Conservation (phyloP, 2,113 vertebrate genomes). For the Pelusios castaneus region DNA sequence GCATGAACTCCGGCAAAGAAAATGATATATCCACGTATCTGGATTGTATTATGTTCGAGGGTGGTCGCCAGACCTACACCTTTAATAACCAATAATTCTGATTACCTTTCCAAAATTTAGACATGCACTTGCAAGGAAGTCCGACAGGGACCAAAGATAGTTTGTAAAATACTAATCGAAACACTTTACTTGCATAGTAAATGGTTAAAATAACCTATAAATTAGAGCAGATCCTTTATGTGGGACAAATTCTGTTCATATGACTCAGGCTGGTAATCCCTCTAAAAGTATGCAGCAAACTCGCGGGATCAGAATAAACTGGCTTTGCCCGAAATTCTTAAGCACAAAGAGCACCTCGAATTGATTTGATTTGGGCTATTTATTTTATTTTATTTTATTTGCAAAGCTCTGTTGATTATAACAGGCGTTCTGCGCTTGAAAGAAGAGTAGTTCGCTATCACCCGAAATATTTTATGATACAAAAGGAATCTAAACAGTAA, state of each 20-base stretch:
- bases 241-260: not conserved
- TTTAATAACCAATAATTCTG: not conserved
- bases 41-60: not conserved
- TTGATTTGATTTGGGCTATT: not conserved
- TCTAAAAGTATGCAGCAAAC: not conserved
- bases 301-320: constrained; percentile 18
- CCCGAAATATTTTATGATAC: constrained; percentile 48
- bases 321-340: not conserved
- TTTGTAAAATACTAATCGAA: not conserved
- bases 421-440: constrained; percentile 13
- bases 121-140: not conserved
- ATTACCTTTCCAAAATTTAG: not conserved
- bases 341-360: not conserved
- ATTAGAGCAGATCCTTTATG: not conserved
- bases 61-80: not conserved
- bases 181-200: not conserved
- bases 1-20: not conserved
- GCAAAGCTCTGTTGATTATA: not conserved
- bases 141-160: not conserved
- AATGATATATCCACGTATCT: not conserved
- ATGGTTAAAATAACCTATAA: not conserved
- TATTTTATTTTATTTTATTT: not conserved
- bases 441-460: constrained; percentile 26
- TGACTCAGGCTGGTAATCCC: not conserved
- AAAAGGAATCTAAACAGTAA: constrained; percentile 47